A percentile compares a stretch with the other conserved stretches of the same genome.
These are phyloP conservation scores for Philaenus spumarius DNA, from an alignment of 1,140 invertebrate genomes.

Conservation along the genomic window DNA sequence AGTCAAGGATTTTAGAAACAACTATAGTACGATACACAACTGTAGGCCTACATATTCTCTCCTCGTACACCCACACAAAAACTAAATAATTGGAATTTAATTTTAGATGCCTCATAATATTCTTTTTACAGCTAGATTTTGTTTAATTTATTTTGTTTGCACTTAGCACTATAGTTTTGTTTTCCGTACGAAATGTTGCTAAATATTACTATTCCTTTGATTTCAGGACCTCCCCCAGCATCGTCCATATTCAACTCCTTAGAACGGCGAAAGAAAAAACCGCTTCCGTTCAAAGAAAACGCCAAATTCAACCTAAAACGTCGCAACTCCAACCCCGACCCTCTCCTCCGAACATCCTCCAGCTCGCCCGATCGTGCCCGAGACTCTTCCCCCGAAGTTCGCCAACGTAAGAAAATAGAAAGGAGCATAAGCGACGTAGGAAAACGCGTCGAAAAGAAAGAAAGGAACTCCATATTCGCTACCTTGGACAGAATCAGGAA, in stretches of 20 bases:
- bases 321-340: constrained; percentile 13
- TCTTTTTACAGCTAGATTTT: too few species aligned
- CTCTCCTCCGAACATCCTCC: constrained; percentile 20
- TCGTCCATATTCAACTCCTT: constrained; percentile 18
- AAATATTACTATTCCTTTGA: not conserved
- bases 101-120: too few species aligned
- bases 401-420: not conserved
- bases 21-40: too few species aligned
- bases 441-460: constrained; percentile 18
- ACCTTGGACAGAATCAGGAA: constrained; percentile 24
- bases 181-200: too few species aligned
- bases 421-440: constrained; percentile 42
- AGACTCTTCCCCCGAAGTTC: not conserved
- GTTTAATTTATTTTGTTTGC: too few species aligned
- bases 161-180: too few species aligned
- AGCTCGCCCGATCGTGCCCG: constrained; percentile 44
- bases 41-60: too few species aligned
- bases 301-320: not conserved
- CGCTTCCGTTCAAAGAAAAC: not conserved
- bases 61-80: too few species aligned
- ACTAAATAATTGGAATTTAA: too few species aligned
- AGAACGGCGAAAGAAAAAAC: constrained; percentile 5
- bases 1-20: too few species aligned
- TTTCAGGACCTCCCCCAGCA: not conserved
- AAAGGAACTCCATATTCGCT: constrained; percentile 17